phyloP scores from a whole-genome alignment of 2,113 vertebrate genomes.

The Ammospiza caudacuta region DNA sequence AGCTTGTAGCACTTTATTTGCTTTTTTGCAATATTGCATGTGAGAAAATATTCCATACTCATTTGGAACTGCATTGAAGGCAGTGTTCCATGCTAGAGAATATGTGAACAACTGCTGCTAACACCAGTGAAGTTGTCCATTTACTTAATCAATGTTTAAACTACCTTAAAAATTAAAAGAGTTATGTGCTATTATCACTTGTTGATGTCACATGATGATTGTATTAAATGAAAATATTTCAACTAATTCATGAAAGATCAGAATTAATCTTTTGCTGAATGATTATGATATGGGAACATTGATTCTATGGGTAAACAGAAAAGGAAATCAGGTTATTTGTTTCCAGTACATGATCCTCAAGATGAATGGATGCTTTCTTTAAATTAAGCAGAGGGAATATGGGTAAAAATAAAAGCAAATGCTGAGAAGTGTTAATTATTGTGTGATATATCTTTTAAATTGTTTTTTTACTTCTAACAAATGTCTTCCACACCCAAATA shows the following conservation, averaged over 20 bases:
- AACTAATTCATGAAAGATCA: neutral
- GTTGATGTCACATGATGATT: neutral
- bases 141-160: neutral
- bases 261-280: neutral
- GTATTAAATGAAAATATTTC: neutral
- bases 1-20: neutral
- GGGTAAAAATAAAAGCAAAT: neutral
- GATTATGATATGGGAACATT: neutral
- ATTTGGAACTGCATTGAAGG: neutral
- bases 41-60: neutral
- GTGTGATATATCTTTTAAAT: neutral
- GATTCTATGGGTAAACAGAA: neutral
- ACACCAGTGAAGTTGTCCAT: neutral
- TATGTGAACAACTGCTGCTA: neutral
- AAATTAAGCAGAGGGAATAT: neutral
- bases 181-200: neutral
- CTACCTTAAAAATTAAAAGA: neutral
- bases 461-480: neutral
- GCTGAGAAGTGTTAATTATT: neutral
- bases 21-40: neutral
- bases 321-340: neutral
- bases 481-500: neutral
- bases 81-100: neutral
- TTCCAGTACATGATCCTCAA: neutral
- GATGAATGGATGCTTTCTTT: neutral